Evolutionary conservation across 2,888 invertebrate genomes (phyloP).

Genomic region (Melitaea athalia): DNA sequence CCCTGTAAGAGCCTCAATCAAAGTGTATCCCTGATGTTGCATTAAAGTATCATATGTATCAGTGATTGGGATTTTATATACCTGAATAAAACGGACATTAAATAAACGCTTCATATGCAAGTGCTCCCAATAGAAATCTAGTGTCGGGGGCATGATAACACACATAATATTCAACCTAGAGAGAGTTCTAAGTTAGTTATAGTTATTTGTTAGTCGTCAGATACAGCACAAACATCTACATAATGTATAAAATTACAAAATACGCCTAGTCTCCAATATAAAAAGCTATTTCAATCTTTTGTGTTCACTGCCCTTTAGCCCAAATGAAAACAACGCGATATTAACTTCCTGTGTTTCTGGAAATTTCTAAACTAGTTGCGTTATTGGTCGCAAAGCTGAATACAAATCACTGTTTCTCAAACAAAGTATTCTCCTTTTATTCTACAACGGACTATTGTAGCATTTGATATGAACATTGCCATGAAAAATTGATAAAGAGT

Average conservation of each 20-base stretch:
- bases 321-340: slow-evolving; percentile 12
- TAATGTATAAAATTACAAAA: neutral
- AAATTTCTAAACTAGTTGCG: neutral
- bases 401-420: slow-evolving; percentile 14
- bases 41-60: neutral
- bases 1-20: neutral
- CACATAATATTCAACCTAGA: too few relatives aligned
- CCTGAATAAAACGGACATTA: too few relatives aligned
- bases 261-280: neutral
- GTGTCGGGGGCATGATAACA: too few relatives aligned
- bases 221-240: too few relatives aligned
- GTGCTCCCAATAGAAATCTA: too few relatives aligned
- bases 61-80: too few relatives aligned
- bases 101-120: too few relatives aligned
- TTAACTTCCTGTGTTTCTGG: slow-evolving; percentile 12
- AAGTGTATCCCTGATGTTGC: neutral
- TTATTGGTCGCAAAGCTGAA: slow-evolving; percentile 20
- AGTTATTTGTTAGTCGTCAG: too few relatives aligned
- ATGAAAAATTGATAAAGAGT: neutral
- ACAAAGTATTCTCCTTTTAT: slow-evolving; percentile 4
- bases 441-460: neutral
- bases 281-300: neutral
- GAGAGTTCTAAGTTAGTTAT: too few relatives aligned
- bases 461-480: neutral
- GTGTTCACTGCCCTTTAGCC: neutral